Percentiles rank a stretch among this genome's conserved stretches.
phyloP scores from a whole-genome alignment of 2,888 invertebrate genomes.

The Chrysodeixis includens region DNA sequence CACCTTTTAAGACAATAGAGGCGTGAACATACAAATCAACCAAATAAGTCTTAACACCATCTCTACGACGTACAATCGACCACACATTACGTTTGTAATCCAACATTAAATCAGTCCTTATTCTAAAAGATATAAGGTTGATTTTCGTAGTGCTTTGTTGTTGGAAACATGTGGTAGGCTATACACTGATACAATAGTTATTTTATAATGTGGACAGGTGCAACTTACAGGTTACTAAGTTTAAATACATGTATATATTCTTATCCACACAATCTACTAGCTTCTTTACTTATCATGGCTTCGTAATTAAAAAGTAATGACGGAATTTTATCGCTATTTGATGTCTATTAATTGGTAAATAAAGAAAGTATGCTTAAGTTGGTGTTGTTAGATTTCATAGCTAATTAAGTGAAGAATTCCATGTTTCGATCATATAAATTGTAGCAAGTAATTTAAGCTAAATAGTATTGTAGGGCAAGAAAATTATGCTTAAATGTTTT shows the following conservation, averaged over 20 bases:
- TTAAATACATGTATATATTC: constrained; percentile 27
- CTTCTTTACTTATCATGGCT: constrained; percentile 21
- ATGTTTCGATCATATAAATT: no score
- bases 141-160: background rate
- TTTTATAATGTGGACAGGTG: constrained; percentile 47
- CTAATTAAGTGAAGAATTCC: background rate
- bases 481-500: no score
- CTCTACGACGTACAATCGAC: background rate
- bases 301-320: constrained; percentile 44
- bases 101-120: background rate
- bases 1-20: constrained; percentile 1
- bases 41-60: background rate
- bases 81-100: background rate
- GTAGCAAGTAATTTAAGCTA: no score
- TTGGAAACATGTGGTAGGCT: background rate
- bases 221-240: constrained; percentile 13
- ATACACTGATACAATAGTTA: constrained; percentile 26
- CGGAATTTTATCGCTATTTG: constrained; percentile 24
- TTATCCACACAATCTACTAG: constrained; percentile 26
- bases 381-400: background rate
- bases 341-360: constrained; percentile 35
- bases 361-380: constrained; percentile 25
- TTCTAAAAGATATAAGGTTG: background rate
- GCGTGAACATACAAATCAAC: background rate
- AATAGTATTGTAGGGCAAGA: no score